Base-by-base conservation (phyloP, 1,140 invertebrate genomes). In the Rhyzopertha dominica region DNA sequence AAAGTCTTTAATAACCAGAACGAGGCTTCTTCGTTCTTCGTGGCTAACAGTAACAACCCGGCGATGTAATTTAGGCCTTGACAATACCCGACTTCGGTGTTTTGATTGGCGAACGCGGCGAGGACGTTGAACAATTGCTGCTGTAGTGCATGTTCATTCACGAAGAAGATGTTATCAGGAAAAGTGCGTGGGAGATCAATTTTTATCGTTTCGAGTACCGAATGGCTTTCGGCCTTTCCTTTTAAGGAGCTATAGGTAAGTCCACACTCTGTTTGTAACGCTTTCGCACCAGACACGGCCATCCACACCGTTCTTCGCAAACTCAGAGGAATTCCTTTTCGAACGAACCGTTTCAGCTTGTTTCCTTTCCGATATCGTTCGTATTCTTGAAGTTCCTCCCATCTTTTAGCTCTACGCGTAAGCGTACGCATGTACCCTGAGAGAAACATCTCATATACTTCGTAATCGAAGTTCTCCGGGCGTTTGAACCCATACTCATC, bases 51-150 rank as follows among this genome's bases (percentile, higher is more conserved):
- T 48, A 95, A 68, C 53, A 95, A 72, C 22, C 88, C 90, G 58
- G 87, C 89, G 57, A 95, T 90, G 62, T 93, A 95, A 72, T 95
- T 95, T 26, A 95, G 69, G 29, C 92, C 92, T 74, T 95, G 92
- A 63, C 91, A 95, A 65, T 96, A 96, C n/a, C n/a, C 90, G 53
- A 94, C 81, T 49, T 80, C 77, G 53, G 77, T 76, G 68, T 94
- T 94, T 50, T 90, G 83, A 65, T 90, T 83, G 38, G 89, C 87
- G 73, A 92, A 90, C n/a, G 90, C 87, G 47, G 85, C 75, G 38
- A 95, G 71, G 56, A 95, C 80, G 72, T 93, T 88, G 54, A 80
- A 90, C 10, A 96, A 70, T 56, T 85, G 80, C 51, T 80, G 72
- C 45, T 87, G 82, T 53, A 85, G 78, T n/a, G n/a, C n/a, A 34